Evolutionary conservation across 2,113 vertebrate species (phyloP).

Genomic region (Harpagus bidentatus): DNA sequence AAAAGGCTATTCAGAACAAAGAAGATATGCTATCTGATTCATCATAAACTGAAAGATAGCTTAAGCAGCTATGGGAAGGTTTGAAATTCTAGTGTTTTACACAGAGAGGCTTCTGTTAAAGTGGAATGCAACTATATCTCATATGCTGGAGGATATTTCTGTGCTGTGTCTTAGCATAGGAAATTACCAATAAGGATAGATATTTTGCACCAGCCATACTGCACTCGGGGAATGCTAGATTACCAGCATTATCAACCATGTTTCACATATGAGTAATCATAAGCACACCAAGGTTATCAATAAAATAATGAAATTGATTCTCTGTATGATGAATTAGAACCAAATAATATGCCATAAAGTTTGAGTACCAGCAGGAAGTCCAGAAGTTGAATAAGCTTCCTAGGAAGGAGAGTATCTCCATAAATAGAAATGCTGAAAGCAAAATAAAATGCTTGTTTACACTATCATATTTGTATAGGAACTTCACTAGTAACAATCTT

Average conservation of each 20-base stretch:
- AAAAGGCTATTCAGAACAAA: not conserved
- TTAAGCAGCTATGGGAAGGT: not conserved
- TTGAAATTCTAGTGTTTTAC: not conserved
- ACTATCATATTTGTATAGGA: not conserved
- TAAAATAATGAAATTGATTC: not conserved
- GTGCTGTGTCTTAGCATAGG: not conserved
- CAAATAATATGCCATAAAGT: not conserved
- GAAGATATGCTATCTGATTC: not conserved
- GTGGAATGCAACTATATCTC: not conserved
- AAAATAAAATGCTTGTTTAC: not conserved
- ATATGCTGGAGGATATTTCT: not conserved
- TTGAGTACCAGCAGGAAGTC: not conserved
- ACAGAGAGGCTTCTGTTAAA: not conserved
- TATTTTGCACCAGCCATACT: not conserved
- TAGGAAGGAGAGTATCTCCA: not conserved
- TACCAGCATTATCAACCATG: not conserved
- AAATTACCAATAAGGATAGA: conserved; percentile 44
- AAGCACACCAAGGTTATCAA: not conserved
- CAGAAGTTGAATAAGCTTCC: not conserved
- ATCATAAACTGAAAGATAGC: not conserved
- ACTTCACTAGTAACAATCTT: not conserved
- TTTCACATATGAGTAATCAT: not conserved
- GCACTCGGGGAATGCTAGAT: not conserved
- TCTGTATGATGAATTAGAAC: not conserved
- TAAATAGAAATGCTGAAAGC: not conserved